These are phyloP conservation scores for Chaetops frenatus DNA, from an alignment of 2,113 vertebrate genomes.

Conservation along the genomic window DNA sequence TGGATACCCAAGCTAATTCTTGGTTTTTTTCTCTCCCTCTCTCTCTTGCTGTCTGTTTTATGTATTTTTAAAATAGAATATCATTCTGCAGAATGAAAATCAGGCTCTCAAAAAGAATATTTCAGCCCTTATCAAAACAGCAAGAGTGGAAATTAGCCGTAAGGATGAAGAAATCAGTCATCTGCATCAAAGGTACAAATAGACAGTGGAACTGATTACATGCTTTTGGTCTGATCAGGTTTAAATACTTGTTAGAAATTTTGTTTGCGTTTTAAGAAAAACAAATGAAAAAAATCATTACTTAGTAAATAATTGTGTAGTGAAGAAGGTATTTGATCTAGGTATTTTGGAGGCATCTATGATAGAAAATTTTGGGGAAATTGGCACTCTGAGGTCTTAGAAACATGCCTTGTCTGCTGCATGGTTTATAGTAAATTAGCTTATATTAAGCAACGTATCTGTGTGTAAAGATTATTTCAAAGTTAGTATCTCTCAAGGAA, in stretches of 20 bases:
- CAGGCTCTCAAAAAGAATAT: slow-evolving; percentile 91
- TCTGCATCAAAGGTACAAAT: slow-evolving; percentile 79
- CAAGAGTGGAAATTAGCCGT: slow-evolving; percentile 87
- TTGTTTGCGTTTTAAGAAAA: background rate
- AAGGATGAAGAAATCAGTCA: slow-evolving; percentile 92
- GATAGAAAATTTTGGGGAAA: background rate
- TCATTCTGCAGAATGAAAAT: slow-evolving; percentile 85
- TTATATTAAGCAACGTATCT: background rate
- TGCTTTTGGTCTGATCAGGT: background rate
- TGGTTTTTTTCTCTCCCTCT: background rate
- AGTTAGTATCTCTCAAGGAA: background rate
- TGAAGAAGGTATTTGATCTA: background rate
- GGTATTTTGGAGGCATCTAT: background rate
- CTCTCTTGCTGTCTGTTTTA: background rate
- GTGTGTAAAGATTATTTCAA: background rate
- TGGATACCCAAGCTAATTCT: background rate
- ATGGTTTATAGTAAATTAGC: background rate
- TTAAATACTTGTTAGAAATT: background rate
- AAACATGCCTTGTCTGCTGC: background rate
- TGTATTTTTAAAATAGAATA: slow-evolving; percentile 73
- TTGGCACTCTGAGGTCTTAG: background rate
- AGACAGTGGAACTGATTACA: background rate
- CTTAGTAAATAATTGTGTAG: background rate
- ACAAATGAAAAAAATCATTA: background rate
- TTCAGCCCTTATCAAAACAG: slow-evolving; percentile 91